Base-by-base conservation (phyloP, 2,797 vertebrate species). In the Mus spretus region DNA sequence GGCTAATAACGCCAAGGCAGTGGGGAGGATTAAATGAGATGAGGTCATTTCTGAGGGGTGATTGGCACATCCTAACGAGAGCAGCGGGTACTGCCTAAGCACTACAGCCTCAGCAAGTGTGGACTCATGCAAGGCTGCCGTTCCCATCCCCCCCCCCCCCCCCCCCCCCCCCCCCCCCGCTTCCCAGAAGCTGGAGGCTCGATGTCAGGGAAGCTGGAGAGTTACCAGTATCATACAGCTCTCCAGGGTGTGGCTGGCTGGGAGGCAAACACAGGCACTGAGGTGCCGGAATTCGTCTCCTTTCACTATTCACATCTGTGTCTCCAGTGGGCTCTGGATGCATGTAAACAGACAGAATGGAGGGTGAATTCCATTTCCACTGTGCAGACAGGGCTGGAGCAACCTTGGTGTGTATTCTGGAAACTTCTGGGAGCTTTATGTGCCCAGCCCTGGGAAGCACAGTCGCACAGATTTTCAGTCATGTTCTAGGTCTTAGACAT, bases 271-370 rank as follows among this genome's bases (percentile, higher is more conserved):
- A 9, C 6, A 8, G 93, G 81, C 12, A 14, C 44, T 14, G 0
- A 0, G 57, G 44, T 15, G 1, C 59, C 2, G 3, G 53, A 26
- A 6, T 14, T 9, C 3, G 12, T 11, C 26, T 65, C 86, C 37
- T 57, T 4, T 14, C 0, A 0, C 50, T 4, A 0, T 24, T 47
- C 15, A 28, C 67, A 6, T 0, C 53, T 0, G 0, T 7, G 47
- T 13, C 20, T 75, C 57, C 17, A 2, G 17, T 40, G 0, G 53
- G 77, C 37, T 1, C 84, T 72, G 59, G 4, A 37, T 4, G 22
- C 3, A 0, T 1, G 14, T 13, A 15, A 31, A 4, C 3, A 67
- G 37, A 17, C 0, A 57, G 28, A 13, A 0, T 0, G 17, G 24
- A 47, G 0, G 4, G 37, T 26, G 0, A 44, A 26, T 31, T 50